Conservation (phyloP, 2,113 vertebrate species). For the Sinocyclocheilus anshuiensis region DNA sequence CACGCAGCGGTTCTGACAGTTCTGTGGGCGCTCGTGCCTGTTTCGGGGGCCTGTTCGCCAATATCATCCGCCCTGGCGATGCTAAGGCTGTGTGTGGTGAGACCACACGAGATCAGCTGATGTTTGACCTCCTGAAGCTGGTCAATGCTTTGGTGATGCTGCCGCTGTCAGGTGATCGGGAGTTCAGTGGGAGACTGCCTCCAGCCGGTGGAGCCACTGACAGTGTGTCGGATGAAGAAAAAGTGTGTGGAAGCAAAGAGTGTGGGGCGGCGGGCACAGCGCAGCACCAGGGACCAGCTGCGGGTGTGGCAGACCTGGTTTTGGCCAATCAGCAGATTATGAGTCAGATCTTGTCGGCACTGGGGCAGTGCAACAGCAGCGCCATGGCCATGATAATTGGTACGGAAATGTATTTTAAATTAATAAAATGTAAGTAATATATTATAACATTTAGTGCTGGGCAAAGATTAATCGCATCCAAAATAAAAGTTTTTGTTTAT, state of each 20-base stretch:
- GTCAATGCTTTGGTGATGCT: conserved; percentile 95
- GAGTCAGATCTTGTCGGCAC: conserved; percentile 97
- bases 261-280: conserved; percentile 73
- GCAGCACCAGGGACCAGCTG: conserved; percentile 81
- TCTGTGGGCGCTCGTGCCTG: conserved; percentile 94
- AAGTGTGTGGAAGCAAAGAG: conserved; percentile 96
- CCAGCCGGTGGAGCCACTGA: conserved; percentile 82
- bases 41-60: conserved; percentile 96
- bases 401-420: conserved; percentile 58
- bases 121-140: conserved; percentile 96
- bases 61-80: conserved; percentile 97
- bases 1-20: conserved; percentile 95
- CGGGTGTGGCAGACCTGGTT: conserved; percentile 92
- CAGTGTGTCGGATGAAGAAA: conserved; percentile 97
- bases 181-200: conserved; percentile 90
- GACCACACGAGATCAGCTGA: conserved; percentile 95
- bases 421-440: not conserved
- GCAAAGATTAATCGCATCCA: too few relatives aligned
- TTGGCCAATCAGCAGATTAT: conserved; percentile 98
- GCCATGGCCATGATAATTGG: conserved; percentile 99
- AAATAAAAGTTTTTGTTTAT: too few relatives aligned
- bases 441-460: not conserved
- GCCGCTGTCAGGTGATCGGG: conserved; percentile 91
- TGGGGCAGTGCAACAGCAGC: conserved; percentile 98
- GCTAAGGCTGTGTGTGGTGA: conserved; percentile 97